phyloP scores from a whole-genome alignment of 2,797 vertebrate genomes.

The Acipenser transmontanus region DNA sequence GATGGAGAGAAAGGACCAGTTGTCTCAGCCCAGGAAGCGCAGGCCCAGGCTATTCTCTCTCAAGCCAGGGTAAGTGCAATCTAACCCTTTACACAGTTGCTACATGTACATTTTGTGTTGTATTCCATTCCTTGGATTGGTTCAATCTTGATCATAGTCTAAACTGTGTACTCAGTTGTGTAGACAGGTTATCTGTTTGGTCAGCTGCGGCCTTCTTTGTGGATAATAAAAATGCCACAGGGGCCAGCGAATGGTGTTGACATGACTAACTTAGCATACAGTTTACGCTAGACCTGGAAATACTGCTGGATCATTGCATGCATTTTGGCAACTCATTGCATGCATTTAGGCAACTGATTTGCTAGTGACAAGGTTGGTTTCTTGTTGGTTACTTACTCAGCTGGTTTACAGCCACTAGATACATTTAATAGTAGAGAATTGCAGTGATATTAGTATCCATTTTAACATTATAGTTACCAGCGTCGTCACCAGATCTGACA shows the following conservation, averaged over 20 bases:
- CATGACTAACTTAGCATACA: too few species aligned
- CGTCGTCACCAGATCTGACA: too few species aligned
- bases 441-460: too few species aligned
- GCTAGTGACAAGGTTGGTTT: too few species aligned
- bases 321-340: too few species aligned
- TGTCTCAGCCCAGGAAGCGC: conserved; percentile 89
- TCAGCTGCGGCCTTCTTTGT: conserved; percentile 9
- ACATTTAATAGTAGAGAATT: too few species aligned
- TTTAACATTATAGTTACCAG: too few species aligned
- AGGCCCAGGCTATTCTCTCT: conserved; percentile 96
- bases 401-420: too few species aligned
- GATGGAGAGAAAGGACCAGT: conserved; percentile 89
- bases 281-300: too few species aligned
- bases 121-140: conserved; percentile 18
- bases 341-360: too few species aligned
- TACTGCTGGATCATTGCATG: too few species aligned
- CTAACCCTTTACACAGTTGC: conserved; percentile 24
- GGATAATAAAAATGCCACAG: conserved; percentile 53
- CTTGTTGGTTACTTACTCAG: too few species aligned
- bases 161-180: conserved; percentile 47
- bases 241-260: neutral
- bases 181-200: conserved; percentile 22
- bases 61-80: conserved; percentile 84
- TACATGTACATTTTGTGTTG: neutral
- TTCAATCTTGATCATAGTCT: conserved; percentile 33